Evolutionary conservation across 1,140 invertebrate genomes (phyloP), one percentile per base, ranked within the genome.

Genomic region (Halictus rubicundus): DNA sequence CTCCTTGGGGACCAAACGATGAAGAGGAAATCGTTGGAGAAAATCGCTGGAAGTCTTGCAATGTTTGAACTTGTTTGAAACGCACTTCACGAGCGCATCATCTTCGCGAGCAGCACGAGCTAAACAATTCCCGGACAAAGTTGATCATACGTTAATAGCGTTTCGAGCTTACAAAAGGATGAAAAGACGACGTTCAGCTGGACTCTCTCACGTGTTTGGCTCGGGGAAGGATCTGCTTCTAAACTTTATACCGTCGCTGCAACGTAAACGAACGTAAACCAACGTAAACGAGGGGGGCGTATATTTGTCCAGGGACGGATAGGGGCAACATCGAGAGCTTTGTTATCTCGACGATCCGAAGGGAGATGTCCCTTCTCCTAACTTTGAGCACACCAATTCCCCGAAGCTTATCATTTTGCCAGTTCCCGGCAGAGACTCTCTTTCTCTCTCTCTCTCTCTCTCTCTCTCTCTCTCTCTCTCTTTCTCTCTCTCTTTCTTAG

Each of bases 171-270:
- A n/a, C 8, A 57, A n/a, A 57, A 57, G 54, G 54, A 57, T 57
- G 7, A 57, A n/a, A 57, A 57, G 19, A 9, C 19, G 54, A 9
- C 54, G 54, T 57, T 57, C 54, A 57, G 54, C 54, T 57, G 54
- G 54, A 57, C 54, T n/a, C 8, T 54, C 19, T 57, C 21, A 9
- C 54, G 54, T 57, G 0, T 57, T 57, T n/a, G 21, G 6, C 54
- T 57, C 54, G 54, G n/a, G 16, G 54, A 57, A 57, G 54, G 54
- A 57, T 57, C 54, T 57, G 54, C 54, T n/a, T 57, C 21, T 57
- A 57, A 57, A 57, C 54, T 57, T 57, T 57, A 19, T n/a, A 21
- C 7, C 21, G 54, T 1, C 19, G 8, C 32, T 32, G 32, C 32
- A 32, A 32, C 32, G 32, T 32, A 32, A 32, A 32, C 32, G 32